phyloP scores from a whole-genome alignment of 2,113 vertebrate species.

The Tetrax tetrax region DNA sequence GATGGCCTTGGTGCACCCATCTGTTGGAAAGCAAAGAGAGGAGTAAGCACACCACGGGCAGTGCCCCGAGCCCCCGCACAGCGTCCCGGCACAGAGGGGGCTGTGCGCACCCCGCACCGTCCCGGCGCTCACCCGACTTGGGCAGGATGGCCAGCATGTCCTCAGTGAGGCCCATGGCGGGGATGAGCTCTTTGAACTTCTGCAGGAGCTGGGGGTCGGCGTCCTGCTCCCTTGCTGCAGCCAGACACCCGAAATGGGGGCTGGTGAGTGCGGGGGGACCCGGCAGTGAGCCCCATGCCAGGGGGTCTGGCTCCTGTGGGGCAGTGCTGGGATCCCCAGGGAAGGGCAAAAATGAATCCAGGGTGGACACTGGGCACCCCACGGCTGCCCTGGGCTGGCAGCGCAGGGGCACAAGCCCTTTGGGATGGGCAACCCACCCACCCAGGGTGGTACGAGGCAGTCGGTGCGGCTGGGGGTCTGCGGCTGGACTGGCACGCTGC shows the following conservation, averaged over 20 bases:
- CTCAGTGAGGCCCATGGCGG: neutral
- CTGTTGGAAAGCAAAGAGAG: neutral
- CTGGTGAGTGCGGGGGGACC: neutral
- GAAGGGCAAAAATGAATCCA: neutral
- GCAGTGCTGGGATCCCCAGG: neutral
- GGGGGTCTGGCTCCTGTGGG: rapidly evolving
- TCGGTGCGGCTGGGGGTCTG: neutral
- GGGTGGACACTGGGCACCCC: neutral
- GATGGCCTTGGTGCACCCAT: neutral
- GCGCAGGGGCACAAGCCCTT: neutral
- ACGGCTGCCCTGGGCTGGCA: neutral
- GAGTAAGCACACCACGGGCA: neutral
- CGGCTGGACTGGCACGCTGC: neutral
- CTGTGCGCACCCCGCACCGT: rapidly evolving
- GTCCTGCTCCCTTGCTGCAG: neutral
- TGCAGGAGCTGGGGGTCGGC: neutral
- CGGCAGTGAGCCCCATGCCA: rapidly evolving
- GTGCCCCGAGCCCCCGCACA: rapidly evolving
- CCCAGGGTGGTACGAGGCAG: neutral
- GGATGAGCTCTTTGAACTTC: neutral
- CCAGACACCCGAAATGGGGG: neutral
- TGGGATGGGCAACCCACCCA: rapidly evolving
- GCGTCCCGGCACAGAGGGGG: rapidly evolving
- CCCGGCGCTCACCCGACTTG: neutral
- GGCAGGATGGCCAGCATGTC: neutral